These are phyloP conservation scores for Heliconius ethilla DNA, from an alignment of 2,888 invertebrate genomes.

Conservation along the genomic window DNA sequence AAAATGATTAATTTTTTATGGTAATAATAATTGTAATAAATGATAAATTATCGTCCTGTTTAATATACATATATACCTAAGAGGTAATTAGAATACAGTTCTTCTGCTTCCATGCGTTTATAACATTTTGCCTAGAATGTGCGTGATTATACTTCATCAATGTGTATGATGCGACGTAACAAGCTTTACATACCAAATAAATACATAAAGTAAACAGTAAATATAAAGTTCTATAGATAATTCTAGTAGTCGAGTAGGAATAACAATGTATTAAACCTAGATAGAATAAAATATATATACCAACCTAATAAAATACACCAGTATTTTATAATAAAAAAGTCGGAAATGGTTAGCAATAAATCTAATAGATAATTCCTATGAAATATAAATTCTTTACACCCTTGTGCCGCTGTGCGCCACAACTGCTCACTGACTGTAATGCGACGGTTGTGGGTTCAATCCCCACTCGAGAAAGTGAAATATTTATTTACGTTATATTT, in stretches of 20 bases:
- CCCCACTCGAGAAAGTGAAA: no score
- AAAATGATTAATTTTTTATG: no score
- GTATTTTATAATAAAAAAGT: background rate
- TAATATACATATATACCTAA: background rate
- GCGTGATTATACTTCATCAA: conserved; percentile 48
- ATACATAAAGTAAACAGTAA: conserved; percentile 31
- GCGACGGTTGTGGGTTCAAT: no score
- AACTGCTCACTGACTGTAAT: no score
- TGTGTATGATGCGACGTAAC: conserved; percentile 47
- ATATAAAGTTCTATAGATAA: conserved; percentile 5
- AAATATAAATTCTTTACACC: background rate
- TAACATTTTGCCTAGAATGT: conserved; percentile 52
- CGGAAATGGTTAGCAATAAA: background rate
- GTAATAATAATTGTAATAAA: no score
- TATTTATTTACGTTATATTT: no score
- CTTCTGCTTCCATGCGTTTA: conserved; percentile 45
- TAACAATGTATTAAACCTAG: no score
- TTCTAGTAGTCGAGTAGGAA: background rate
- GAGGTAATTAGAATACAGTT: conserved; percentile 34
- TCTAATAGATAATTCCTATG: background rate
- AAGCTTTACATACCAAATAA: conserved; percentile 55
- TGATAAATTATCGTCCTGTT: background rate
- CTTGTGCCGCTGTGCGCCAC: no score
- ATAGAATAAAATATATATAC: no score
- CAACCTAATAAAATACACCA: no score